A percentile compares a stretch with the other conserved stretches of the same genome.
phyloP scores from a whole-genome alignment of 2,797 vertebrate species.

The Phalloptychus januarius region DNA sequence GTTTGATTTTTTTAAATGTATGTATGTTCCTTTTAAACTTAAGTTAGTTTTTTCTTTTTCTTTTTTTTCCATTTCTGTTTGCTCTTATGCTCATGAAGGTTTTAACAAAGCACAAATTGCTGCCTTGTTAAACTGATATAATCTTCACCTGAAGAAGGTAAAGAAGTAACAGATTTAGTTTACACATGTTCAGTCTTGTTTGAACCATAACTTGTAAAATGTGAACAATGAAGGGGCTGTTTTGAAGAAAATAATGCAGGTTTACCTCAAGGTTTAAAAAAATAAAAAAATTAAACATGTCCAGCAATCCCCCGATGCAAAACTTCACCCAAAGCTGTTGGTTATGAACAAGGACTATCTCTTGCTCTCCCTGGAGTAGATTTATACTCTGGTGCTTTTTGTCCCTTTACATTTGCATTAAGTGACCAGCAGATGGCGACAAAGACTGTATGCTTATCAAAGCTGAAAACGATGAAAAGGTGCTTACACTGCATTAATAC shows the following conservation, averaged over 20 bases:
- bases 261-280: neutral
- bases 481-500: no score
- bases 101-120: neutral
- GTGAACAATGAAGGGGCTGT: neutral
- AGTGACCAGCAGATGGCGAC: slow-evolving; percentile 56
- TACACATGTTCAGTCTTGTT: neutral
- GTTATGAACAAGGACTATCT: neutral
- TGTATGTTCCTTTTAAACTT: neutral
- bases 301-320: neutral
- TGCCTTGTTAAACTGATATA: neutral
- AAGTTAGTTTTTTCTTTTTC: neutral
- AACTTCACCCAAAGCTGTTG: neutral
- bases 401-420: neutral
- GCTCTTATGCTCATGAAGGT: no score
- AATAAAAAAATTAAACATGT: neutral
- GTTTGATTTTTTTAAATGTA: neutral
- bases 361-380: neutral
- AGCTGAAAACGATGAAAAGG: neutral
- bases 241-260: neutral
- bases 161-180: neutral
- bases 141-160: neutral
- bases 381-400: neutral
- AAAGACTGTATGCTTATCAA: slow-evolving; percentile 32
- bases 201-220: neutral
- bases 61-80: neutral